Conservation (phyloP, 2,888 invertebrate genomes). For the Crossocerus cetratus region DNA sequence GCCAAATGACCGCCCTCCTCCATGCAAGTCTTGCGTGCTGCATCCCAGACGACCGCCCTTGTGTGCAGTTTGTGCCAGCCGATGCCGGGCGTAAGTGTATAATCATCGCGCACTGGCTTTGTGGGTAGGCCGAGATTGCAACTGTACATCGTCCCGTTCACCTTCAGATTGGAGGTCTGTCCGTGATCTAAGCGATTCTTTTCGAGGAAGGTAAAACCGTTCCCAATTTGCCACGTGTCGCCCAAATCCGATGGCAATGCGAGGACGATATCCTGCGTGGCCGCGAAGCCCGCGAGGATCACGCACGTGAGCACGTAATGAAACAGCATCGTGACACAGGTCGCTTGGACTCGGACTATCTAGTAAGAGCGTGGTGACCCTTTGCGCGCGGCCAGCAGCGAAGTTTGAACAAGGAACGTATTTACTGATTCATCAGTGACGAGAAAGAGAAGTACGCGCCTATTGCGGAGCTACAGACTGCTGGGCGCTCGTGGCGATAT, state of each 20-base stretch:
- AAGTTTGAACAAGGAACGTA: too few species aligned
- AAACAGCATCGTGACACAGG: too few species aligned
- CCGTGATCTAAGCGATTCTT: constrained; percentile 14
- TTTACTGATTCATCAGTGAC: too few species aligned
- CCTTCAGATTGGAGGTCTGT: constrained; percentile 37
- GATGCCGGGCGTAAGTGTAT: constrained; percentile 62
- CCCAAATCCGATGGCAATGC: not conserved
- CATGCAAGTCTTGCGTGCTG: constrained; percentile 67
- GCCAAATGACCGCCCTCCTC: constrained; percentile 70
- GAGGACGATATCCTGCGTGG: too few species aligned
- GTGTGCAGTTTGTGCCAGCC: constrained; percentile 70
- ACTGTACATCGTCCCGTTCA: constrained; percentile 65
- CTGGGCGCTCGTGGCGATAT: too few species aligned
- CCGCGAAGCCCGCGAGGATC: not conserved
- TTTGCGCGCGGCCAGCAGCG: too few species aligned
- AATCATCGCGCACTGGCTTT: constrained; percentile 63
- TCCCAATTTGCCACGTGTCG: not conserved
- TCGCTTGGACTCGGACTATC: too few species aligned
- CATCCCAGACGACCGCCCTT: constrained; percentile 63
- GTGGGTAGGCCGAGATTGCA: constrained; percentile 60
- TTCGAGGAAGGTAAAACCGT: not conserved
- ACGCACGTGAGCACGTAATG: not conserved
- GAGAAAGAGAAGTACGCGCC: too few species aligned
- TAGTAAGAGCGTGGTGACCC: too few species aligned
- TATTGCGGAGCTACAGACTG: too few species aligned